These are phyloP conservation scores for Steatocranus sp. DNA, from an alignment of 2,797 vertebrate species.

Conservation along the genomic window DNA sequence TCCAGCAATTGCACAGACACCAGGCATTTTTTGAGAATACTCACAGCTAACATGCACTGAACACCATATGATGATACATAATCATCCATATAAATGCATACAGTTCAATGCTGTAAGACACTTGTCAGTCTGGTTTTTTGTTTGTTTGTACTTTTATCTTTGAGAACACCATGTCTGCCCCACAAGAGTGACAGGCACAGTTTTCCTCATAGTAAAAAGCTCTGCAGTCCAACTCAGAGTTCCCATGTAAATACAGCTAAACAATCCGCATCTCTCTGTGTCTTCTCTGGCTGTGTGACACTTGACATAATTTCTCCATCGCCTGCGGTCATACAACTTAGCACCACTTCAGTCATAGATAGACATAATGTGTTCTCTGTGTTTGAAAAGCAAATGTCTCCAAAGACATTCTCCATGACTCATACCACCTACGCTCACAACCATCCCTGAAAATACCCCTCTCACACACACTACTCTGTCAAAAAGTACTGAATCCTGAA, in stretches of 20 bases:
- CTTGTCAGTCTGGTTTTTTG: background rate
- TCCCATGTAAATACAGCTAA: constrained; percentile 36
- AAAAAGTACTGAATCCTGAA: constrained; percentile 34
- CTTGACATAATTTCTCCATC: constrained; percentile 21
- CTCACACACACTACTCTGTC: constrained; percentile 44
- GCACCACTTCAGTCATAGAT: constrained; percentile 24
- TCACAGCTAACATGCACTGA: background rate
- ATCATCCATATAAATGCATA: background rate
- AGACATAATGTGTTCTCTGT: constrained; percentile 61
- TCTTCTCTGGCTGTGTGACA: constrained; percentile 10
- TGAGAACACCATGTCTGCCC: background rate
- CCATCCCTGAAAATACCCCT: constrained; percentile 46
- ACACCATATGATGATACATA: background rate
- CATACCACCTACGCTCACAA: constrained; percentile 68
- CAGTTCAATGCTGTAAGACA: background rate
- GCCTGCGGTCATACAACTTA: constrained; percentile 21
- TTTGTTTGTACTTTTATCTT: background rate
- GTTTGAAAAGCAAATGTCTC: constrained; percentile 48
- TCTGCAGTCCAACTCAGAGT: constrained; percentile 1
- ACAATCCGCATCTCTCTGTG: constrained; percentile 20
- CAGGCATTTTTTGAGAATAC: background rate
- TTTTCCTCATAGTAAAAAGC: background rate
- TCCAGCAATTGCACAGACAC: constrained; percentile 14
- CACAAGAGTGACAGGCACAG: background rate
- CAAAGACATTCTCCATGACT: constrained; percentile 61